Base-by-base conservation (phyloP, 2,113 vertebrate species). In the Melanotaenia duboulayi region DNA sequence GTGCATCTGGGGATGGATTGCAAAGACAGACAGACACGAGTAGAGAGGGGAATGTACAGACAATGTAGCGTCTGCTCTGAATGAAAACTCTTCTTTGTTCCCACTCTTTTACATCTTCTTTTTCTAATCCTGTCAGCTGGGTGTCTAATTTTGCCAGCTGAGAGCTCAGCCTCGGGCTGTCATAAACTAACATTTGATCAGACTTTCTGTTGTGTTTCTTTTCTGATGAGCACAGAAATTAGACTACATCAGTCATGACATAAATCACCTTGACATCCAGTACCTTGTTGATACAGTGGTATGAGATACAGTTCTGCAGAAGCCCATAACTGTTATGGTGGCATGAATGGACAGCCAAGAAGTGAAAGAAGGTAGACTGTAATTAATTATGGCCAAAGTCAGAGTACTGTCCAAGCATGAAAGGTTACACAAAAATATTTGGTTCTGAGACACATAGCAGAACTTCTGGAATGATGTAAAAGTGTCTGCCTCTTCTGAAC, bases 141-240 rank as follows among this genome's bases (percentile, higher is more conserved):
- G 64, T 37, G 74, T 68, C 71, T 74, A 20, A 82, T 75, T 87
- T 78, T 60, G 74, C 90, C 83, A 88, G 82, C 77, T 87, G 89
- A 89, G 82, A 85, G 82, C 70, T 75, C 70, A 67, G 82, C 86
- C 87, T 74, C 65, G 24, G 86, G 88, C 83, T 66, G 78, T 74
- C 59, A 58, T n/a, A 20, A 76, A 76, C 71, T 24, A 48, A 69
- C 79, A 76, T 83, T 37, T 59, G 50, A 83, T 80, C 77, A 60
- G 67, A 79, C 65, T 65, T 73, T 72, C 55, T 82, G 52, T 71
- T 22, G 16, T 70, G 64, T 55, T 13, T 78, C 44, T 25, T 28
- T 35, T 74, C 24, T 64, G 58, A 83, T 77, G 51, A 83, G 60
- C 54, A 60, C 39, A 28, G 62, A 42, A 37, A 69, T 37, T 60